These are phyloP conservation scores for Ciona savignyi DNA, from an alignment of 23 tunicate species.

Conservation along the genomic window DNA sequence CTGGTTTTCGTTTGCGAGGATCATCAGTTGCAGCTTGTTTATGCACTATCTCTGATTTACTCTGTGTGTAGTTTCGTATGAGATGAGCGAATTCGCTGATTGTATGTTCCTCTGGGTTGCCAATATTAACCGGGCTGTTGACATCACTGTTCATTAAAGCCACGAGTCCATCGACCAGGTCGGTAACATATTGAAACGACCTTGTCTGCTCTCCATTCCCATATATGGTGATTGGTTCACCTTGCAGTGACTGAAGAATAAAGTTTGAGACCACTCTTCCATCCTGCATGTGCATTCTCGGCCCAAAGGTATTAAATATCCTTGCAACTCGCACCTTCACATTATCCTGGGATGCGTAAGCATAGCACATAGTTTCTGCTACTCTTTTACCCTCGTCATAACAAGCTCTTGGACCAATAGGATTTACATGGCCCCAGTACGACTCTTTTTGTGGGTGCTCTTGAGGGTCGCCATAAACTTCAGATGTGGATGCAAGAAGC, in stretches of 20 bases:
- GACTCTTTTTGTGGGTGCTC: slow-evolving; percentile 90
- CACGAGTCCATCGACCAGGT: slow-evolving; percentile 75
- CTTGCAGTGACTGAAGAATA: slow-evolving; percentile 74
- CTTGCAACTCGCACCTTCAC: slow-evolving; percentile 89
- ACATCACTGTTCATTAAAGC: slow-evolving; percentile 81
- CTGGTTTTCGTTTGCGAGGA: slow-evolving; percentile 87
- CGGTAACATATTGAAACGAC: slow-evolving; percentile 90
- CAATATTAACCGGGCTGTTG: slow-evolving; percentile 62
- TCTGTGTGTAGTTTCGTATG: slow-evolving; percentile 27
- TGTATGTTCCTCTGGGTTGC: slow-evolving; percentile 89
- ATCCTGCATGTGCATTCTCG: slow-evolving; percentile 98
- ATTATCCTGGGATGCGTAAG: slow-evolving; percentile 66
- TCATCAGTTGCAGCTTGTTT: slow-evolving; percentile 77
- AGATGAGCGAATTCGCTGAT: slow-evolving; percentile 71
- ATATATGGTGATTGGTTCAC: slow-evolving; percentile 76
- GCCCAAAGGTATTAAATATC: slow-evolving; percentile 89
- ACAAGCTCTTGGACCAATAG: slow-evolving; percentile 96
- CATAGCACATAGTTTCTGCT: slow-evolving; percentile 98
- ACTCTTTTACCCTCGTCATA: slow-evolving; percentile 98
- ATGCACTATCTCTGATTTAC: slow-evolving; percentile 68
- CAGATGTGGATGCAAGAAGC: slow-evolving; percentile 91
- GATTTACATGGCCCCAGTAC: slow-evolving; percentile 98
- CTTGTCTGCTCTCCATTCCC: slow-evolving; percentile 84
- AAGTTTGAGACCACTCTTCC: slow-evolving; percentile 96
- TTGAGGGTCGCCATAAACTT: slow-evolving; percentile 97